A percentile compares a stretch with the other conserved stretches of the same genome.
These are phyloP conservation scores for Sitobion miscanthi DNA, from an alignment of 1,140 invertebrate genomes.

Conservation along the genomic window DNA sequence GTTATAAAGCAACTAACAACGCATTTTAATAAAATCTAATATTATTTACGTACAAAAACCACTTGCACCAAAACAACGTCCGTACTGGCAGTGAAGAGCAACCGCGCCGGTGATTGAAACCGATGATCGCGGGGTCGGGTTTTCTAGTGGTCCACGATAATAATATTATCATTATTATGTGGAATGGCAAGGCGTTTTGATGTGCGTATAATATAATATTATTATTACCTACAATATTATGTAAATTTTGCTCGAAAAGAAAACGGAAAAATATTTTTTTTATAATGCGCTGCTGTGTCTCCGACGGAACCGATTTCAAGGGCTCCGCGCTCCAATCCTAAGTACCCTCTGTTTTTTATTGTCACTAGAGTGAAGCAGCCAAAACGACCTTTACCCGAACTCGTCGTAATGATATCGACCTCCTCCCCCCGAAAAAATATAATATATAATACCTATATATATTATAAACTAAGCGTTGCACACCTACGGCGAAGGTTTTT, in stretches of 20 bases:
- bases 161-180: not conserved
- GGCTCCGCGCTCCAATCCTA: not conserved
- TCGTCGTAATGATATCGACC: conserved; percentile 40
- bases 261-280: not conserved
- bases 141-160: not conserved
- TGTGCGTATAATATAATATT: not conserved
- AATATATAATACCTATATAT: conserved; percentile 26
- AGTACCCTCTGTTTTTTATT: conserved; percentile 56
- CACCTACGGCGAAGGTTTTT: conserved; percentile 10
- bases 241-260: not conserved
- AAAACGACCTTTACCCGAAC: conserved; percentile 47
- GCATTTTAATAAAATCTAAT: no score
- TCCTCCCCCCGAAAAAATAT: conserved; percentile 7
- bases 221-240: conserved; percentile 23
- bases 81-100: not conserved
- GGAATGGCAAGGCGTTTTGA: not conserved
- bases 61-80: no score
- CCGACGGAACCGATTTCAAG: conserved; percentile 31
- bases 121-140: not conserved
- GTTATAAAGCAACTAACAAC: no score
- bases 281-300: not conserved
- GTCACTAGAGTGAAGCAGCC: conserved; percentile 46
- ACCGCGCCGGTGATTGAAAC: not conserved
- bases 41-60: no score
- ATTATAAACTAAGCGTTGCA: conserved; percentile 19